Evolutionary conservation across 2,888 invertebrate genomes (phyloP), one percentile per base, ranked within the genome.

Genomic region (Lithophane leautieri): DNA sequence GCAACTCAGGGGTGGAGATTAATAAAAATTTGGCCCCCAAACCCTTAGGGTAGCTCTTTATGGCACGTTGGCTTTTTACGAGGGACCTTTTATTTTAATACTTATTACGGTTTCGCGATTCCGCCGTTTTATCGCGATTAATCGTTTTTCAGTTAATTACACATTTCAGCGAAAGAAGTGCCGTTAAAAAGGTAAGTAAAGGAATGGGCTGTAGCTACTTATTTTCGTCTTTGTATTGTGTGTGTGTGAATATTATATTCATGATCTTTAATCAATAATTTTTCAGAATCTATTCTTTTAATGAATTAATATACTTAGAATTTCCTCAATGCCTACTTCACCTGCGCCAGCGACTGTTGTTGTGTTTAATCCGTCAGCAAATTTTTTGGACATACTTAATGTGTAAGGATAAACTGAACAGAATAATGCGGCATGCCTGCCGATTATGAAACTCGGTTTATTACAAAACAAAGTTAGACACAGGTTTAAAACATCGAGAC

Each of bases 1-100:
- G 90, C 90, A 93, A 92, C 90, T 87, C 90, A 91, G 91, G 92
- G 92, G 91, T 90, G 90, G 91, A 94, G 94, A 94, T 95, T 95
- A 95, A 95, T 95, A 95, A 95, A 94, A 95, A 94, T 94, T 94
- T 94, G 90, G 91, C 91, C 92, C 91, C 91, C 90, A 89, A 92
- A 93, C 90, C 93, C 92, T 84, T 88, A 93, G 93, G 94, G 94
- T 91, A 91, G 92, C 92, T 93, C 93, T 95, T 95, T 95, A 95
- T 93, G 92, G 94, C 94, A 93, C 93, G 93, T 93, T 93, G 93
- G 93, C 92, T 94, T 94, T 95, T 94, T 94, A 94, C 92, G 94
- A 93, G 91, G 90, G 91, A 90, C 93, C 93, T 94, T 95, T 95
- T 94, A 94, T 94, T 94, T 94, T 93, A 93, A 94, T 94, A 94